Base-by-base conservation (phyloP, 2,113 vertebrate species). In the Reinhardtius hippoglossoides region DNA sequence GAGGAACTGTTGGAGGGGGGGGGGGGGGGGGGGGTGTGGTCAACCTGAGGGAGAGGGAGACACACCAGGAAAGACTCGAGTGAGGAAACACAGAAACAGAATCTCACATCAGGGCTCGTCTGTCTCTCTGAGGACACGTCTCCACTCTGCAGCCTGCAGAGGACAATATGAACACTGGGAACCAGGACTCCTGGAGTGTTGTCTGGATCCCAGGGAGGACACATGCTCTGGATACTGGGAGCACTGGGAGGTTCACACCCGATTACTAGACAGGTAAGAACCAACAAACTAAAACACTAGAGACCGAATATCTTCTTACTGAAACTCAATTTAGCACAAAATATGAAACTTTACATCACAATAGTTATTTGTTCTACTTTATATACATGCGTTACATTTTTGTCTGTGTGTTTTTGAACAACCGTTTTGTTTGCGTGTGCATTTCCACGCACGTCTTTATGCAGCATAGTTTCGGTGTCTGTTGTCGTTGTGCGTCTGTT, bases 31-130 rank as follows among this genome's bases (percentile, higher is more conserved):
- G 44, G 61, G 75, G 27, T 5, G 65, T 84, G 55, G 60, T 10
- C n/a, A 74, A 82, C 42, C 44, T 64, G 69, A 73, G 10, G 55
- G 2, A 73, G 31, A 48, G 20, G n/a, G n/a, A 63, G 16, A 78
- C 1, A 6, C 5, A 7, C 5, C 31, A 31, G 31, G 46, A 50
- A 1, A 50, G 46, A 50, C 2, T 20, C 54, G 52, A 31, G 31
- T 7, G 31, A 75, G 52, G 54, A 6, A 24, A 46, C 12, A 42
- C 57, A 42, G 0, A 8, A 76, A 0, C 48, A 78, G 69, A 70
- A 76, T 63, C 9, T 1, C 13, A 15, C 37, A 24, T 52, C 67
- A 42, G 4, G 10, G 2, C 26, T 0, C 0, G 12, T 8, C 4
- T 37, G 0, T 67, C 40, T 18, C 16, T 52, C 3, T 8, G 16